phyloP scores from a whole-genome alignment of 2,797 vertebrate species.

The Huso huso region DNA sequence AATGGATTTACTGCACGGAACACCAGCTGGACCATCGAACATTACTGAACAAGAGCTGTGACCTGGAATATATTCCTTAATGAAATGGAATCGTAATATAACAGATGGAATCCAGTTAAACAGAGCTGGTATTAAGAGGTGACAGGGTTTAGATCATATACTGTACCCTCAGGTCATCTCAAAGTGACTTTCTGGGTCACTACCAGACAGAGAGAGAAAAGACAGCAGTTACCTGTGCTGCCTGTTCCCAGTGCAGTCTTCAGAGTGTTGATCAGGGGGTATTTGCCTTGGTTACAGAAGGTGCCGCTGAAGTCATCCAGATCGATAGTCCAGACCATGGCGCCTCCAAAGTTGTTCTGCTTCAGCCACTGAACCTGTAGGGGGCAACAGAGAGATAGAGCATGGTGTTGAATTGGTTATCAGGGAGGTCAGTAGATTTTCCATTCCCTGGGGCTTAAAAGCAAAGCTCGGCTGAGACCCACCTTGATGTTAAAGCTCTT shows the following conservation, averaged over 20 bases:
- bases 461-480: background rate
- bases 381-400: slow-evolving; percentile 1
- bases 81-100: background rate
- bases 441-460: too few species aligned
- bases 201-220: too few species aligned
- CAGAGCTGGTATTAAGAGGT: too few species aligned
- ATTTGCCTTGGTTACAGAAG: too few species aligned
- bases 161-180: slow-evolving; percentile 1
- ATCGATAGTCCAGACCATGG: slow-evolving; percentile 24
- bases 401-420: background rate
- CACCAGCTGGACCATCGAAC: too few species aligned
- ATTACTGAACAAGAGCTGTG: too few species aligned
- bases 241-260: slow-evolving; percentile 44
- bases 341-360: slow-evolving; percentile 40
- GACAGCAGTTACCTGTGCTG: slow-evolving; percentile 17
- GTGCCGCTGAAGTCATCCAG: too few species aligned
- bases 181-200: too few species aligned
- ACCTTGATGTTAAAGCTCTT: slow-evolving; percentile 57
- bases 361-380: slow-evolving; percentile 52
- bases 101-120: too few species aligned
- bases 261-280: slow-evolving; percentile 27
- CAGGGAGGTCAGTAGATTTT: too few species aligned
- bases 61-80: background rate
- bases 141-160: too few species aligned
- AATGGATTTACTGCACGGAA: too few species aligned